phyloP scores from a whole-genome alignment of 2,888 invertebrate genomes.

The Drepanosiphum platanoidis region DNA sequence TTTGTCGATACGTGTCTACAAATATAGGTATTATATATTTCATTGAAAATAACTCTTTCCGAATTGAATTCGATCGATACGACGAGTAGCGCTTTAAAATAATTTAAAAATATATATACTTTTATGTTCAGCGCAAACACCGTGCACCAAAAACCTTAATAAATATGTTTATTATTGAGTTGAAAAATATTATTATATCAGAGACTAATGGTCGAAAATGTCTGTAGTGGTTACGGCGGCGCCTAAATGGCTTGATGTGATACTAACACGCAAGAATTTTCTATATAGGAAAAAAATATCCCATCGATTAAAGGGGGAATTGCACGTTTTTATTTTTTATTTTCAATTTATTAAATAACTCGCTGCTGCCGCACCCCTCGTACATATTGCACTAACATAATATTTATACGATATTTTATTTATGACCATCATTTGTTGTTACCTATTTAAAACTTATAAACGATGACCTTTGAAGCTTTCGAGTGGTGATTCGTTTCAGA shows the following conservation, averaged over 20 bases:
- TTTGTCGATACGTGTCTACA: too few species aligned
- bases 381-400: neutral
- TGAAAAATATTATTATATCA: neutral
- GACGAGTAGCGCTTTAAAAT: too few species aligned
- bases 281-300: neutral
- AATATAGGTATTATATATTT: neutral
- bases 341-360: constrained; percentile 7
- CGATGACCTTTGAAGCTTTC: too few species aligned
- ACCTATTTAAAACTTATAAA: neutral
- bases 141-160: neutral
- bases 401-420: too few species aligned
- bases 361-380: too few species aligned
- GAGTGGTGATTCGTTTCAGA: too few species aligned
- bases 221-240: neutral
- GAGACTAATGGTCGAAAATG: neutral
- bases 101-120: neutral
- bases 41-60: neutral
- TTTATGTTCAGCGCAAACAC: too few species aligned
- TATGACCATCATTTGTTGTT: too few species aligned
- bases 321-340: neutral
- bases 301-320: neutral
- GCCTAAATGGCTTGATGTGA: neutral
- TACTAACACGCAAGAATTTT: constrained; percentile 16
- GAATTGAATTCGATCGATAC: too few species aligned
- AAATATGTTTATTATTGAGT: neutral